Conservation (phyloP, 2,113 vertebrate genomes). For the Phaetusa simplex region DNA sequence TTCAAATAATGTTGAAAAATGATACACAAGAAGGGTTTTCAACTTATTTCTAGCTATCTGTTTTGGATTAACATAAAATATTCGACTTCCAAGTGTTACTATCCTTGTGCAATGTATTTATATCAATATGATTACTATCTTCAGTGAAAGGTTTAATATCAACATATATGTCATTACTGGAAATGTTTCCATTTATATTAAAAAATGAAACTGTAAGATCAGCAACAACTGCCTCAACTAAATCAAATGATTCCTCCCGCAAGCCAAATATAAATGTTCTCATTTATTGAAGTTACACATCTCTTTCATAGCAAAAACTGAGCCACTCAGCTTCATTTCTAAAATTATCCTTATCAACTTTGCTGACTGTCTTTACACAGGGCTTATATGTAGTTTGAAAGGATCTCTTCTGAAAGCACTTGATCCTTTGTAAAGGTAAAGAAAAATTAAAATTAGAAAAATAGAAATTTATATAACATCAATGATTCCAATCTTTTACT, state of each 20-base stretch:
- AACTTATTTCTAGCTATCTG: slow-evolving; percentile 3
- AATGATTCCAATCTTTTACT: not conserved
- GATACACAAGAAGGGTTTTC: not conserved
- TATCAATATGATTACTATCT: slow-evolving; percentile 18
- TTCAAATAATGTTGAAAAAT: slow-evolving; percentile 26
- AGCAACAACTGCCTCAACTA: slow-evolving; percentile 40
- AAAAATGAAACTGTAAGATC: slow-evolving; percentile 55
- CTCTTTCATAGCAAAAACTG: not conserved
- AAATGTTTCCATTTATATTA: slow-evolving; percentile 54
- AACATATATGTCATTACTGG: slow-evolving; percentile 15
- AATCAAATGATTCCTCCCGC: slow-evolving; percentile 19
- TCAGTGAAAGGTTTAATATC: slow-evolving; percentile 21
- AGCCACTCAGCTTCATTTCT: slow-evolving; percentile 16
- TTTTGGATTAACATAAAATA: slow-evolving; percentile 22
- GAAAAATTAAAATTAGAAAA: not conserved
- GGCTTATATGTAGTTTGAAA: not conserved
- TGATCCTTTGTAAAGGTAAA: not conserved
- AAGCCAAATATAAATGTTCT: slow-evolving; percentile 31
- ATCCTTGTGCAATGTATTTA: not conserved
- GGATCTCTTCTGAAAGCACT: not conserved
- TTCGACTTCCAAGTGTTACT: not conserved
- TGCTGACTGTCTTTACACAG: not conserved
- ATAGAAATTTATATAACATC: not conserved
- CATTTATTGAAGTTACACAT: not conserved
- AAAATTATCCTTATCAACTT: slow-evolving; percentile 27